Percentiles rank a stretch among this genome's conserved stretches.
phyloP scores from a whole-genome alignment of 2,888 invertebrate genomes.

The Eristalinus aeneus region DNA sequence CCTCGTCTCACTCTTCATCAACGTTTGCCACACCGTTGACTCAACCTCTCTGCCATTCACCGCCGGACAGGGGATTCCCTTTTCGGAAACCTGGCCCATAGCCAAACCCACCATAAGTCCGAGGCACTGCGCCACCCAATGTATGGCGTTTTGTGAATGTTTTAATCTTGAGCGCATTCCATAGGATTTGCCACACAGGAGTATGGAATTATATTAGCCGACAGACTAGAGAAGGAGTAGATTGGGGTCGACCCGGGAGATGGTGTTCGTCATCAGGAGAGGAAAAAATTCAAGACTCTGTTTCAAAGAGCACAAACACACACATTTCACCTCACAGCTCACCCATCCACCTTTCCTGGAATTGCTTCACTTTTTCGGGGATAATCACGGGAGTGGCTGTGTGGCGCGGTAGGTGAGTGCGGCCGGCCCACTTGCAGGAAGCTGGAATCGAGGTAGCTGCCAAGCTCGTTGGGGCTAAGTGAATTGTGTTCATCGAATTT shows the following conservation, averaged over 20 bases:
- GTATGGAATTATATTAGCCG: constrained; percentile 60
- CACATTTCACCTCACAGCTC: not conserved
- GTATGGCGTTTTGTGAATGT: constrained; percentile 30
- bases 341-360: constrained; percentile 16
- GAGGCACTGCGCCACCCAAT: not conserved
- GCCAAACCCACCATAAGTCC: constrained; percentile 34
- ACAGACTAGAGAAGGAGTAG: not conserved
- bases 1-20: not conserved
- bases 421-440: not conserved
- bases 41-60: constrained; percentile 3
- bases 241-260: not conserved
- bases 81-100: constrained; percentile 26
- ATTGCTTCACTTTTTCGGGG: constrained; percentile 33
- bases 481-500: constrained; percentile 69
- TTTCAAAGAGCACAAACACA: not conserved
- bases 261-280: not conserved
- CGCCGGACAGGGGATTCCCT: constrained; percentile 20
- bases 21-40: not conserved
- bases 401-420: not conserved
- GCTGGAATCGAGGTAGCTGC: constrained; percentile 1
- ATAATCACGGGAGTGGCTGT: constrained; percentile 28
- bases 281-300: not conserved
- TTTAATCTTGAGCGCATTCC: constrained; percentile 45
- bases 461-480: constrained; percentile 50
- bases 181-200: constrained; percentile 54